Base-by-base conservation (phyloP, 37 sponge, comb jelly and placozoan species). In the Chondrilla cf. caribensis region DNA sequence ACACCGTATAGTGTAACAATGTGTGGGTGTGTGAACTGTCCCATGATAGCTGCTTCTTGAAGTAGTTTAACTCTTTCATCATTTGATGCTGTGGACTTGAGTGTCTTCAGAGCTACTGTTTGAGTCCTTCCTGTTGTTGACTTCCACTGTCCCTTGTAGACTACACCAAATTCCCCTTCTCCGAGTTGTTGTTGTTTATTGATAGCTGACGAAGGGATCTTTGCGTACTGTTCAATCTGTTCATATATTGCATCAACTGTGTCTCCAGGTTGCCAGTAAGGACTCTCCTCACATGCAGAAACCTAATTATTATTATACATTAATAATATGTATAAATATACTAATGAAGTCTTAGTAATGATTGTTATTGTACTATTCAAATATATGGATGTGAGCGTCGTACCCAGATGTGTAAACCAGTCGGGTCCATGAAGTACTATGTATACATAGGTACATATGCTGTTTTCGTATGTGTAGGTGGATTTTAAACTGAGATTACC, bases 11-110 rank as follows among this genome's bases (percentile, higher is more conserved):
- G 37, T 68, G 19, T 68, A 36, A 68, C 70, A 35, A 68, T 68
- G 70, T 68, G 70, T n/a, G 70, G 70, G 36, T 68, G 70, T 35
- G 21, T 33, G 37, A 68, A 68, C 70, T 68, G 70, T 68, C 70
- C 70, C 70, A 68, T 68, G 7, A 33, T 68, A 36, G 37, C 70
- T 68, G 70, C 70, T 28, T 68, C 70, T 68, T 68, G 70, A 28
- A 68, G 70, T 31, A 68, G 37, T 11, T 68, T 68, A 31, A 68
- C 4, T 36, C 37, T 68, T 28, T 68, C 33, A n/a, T 68, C 70
- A 9, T 68, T 36, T 68, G 70, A 35, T 2, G 70, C 70, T 35
- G 70, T 31, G 18, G 32, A 28, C 70, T 68, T 68, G 36, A 68
- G 37, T 4, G 37, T 18, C 70, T 68, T 68, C 36, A 68, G 36